Conservation (phyloP, 2,113 vertebrate species). For the Chamaetylas fuelleborni region DNA sequence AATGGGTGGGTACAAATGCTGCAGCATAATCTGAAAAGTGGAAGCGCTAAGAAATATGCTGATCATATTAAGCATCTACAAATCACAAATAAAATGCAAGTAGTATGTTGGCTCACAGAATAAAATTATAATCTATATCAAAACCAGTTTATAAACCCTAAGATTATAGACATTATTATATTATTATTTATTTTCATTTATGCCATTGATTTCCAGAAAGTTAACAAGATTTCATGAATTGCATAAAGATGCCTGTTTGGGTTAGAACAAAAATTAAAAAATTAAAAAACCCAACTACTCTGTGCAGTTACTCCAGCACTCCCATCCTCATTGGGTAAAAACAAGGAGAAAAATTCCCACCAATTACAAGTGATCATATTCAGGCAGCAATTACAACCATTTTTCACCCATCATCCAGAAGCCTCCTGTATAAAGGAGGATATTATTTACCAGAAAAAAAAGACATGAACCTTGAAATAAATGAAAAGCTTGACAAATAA, state of each 20-base stretch:
- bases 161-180: background rate
- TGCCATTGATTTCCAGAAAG: background rate
- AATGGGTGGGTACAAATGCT: background rate
- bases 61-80: background rate
- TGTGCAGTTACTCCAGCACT: background rate
- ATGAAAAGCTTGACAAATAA: background rate
- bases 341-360: background rate
- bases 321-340: background rate
- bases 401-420: background rate
- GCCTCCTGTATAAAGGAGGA: background rate
- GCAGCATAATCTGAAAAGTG: background rate
- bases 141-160: background rate
- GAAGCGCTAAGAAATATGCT: background rate
- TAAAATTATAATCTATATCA: background rate
- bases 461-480: background rate
- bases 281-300: accelerated
- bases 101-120: background rate
- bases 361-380: background rate
- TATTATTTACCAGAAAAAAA: background rate
- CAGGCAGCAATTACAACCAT: background rate
- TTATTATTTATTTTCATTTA: background rate
- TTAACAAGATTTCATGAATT: background rate
- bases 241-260: background rate
- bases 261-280: background rate
- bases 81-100: background rate